These are phyloP conservation scores for Corella eumyota DNA, from an alignment of 23 tunicate genomes.

Conservation along the genomic window DNA sequence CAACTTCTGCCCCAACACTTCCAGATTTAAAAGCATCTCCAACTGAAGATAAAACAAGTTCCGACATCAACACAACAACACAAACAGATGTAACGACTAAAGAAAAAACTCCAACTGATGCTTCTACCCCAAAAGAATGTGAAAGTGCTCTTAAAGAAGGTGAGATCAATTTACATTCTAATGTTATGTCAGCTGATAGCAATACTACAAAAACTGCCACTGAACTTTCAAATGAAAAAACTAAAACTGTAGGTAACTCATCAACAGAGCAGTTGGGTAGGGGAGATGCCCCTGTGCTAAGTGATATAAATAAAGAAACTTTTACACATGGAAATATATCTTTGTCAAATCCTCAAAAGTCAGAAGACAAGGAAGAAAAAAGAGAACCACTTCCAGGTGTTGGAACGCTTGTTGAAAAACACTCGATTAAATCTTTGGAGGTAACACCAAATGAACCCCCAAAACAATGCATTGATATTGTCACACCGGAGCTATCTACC, in stretches of 20 bases:
- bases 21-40: slow-evolving; percentile 2
- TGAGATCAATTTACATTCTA: too few species aligned
- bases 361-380: too few species aligned
- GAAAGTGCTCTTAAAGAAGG: too few species aligned
- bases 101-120: background rate
- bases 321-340: too few species aligned
- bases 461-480: background rate
- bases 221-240: background rate
- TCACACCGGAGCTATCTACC: background rate
- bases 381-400: slow-evolving; percentile 35
- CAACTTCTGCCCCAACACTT: slow-evolving; percentile 37
- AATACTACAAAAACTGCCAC: background rate
- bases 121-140: too few species aligned
- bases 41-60: background rate
- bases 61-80: background rate
- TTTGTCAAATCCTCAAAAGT: too few species aligned
- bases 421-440: slow-evolving; percentile 8
- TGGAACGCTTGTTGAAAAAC: slow-evolving; percentile 46
- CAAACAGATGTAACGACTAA: background rate
- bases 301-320: too few species aligned
- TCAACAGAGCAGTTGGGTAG: too few species aligned
- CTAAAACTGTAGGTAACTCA: too few species aligned
- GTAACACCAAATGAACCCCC: slow-evolving; percentile 1
- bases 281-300: too few species aligned
- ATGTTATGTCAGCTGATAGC: background rate